A percentile compares a stretch with the other conserved stretches of the same genome.
Conservation (phyloP, 23 tunicate genomes). For the Oikopleura dioica region DNA sequence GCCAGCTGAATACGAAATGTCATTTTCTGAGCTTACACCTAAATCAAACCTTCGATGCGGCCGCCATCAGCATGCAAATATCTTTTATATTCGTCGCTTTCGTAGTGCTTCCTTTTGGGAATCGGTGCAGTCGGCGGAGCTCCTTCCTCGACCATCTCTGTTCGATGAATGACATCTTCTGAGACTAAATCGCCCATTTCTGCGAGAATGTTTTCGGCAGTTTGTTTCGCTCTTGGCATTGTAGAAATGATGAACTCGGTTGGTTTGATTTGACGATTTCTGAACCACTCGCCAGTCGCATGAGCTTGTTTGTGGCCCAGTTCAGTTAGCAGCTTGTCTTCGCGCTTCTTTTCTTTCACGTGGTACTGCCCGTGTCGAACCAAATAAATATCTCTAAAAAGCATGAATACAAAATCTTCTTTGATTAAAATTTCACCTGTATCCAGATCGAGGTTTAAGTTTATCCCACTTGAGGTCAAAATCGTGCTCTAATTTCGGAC, state of each 20-base stretch:
- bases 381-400: slow-evolving; percentile 12
- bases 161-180: not conserved
- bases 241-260: not conserved
- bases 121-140: not conserved
- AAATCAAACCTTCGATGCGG: not conserved
- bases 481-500: too few relatives aligned
- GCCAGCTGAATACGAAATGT: too few relatives aligned
- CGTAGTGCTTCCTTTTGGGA: not conserved
- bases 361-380: slow-evolving; percentile 2
- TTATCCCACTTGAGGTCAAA: too few relatives aligned
- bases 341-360: not conserved
- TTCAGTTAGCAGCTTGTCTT: not conserved
- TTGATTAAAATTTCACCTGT: too few relatives aligned
- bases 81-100: not conserved
- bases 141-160: not conserved
- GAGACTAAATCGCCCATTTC: not conserved
- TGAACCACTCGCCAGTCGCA: not conserved
- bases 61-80: not conserved
- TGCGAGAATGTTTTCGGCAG: not conserved
- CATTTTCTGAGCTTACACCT: too few relatives aligned
- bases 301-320: not conserved
- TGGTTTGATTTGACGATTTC: not conserved
- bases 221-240: not conserved
- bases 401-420: too few relatives aligned
- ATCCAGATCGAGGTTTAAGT: too few relatives aligned